Conservation (phyloP, 2,113 vertebrate species). For the Corythaixoides concolor region DNA sequence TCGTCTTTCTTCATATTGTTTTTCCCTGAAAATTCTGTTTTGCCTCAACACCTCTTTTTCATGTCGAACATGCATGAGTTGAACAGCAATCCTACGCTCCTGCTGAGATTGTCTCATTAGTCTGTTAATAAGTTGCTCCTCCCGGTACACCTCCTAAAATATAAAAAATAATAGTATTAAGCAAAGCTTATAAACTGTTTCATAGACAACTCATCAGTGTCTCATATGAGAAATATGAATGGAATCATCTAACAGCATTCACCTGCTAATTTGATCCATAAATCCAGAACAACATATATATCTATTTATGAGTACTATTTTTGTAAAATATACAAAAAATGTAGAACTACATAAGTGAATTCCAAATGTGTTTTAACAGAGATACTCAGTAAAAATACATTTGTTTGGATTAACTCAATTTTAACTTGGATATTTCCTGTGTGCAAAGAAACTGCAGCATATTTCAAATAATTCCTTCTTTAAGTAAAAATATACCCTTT, state of each 20-base stretch:
- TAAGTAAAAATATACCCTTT: neutral
- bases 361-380: neutral
- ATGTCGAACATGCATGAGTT: conserved; percentile 87
- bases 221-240: neutral
- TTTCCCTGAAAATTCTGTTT: conserved; percentile 89
- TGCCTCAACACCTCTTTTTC: conserved; percentile 89
- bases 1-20: conserved; percentile 85
- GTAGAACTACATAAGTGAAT: neutral
- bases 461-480: neutral
- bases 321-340: neutral
- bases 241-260: neutral
- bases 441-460: neutral
- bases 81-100: conserved; percentile 84
- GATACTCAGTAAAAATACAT: neutral
- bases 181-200: neutral
- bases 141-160: conserved; percentile 79
- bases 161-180: neutral
- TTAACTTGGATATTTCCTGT: neutral
- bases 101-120: conserved; percentile 89
- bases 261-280: neutral
- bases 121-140: conserved; percentile 86
- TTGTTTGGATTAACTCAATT: neutral
- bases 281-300: neutral
- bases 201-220: neutral
- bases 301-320: neutral